Base-by-base conservation (phyloP, 2,113 vertebrate genomes). In the Gracilinanus agilis region DNA sequence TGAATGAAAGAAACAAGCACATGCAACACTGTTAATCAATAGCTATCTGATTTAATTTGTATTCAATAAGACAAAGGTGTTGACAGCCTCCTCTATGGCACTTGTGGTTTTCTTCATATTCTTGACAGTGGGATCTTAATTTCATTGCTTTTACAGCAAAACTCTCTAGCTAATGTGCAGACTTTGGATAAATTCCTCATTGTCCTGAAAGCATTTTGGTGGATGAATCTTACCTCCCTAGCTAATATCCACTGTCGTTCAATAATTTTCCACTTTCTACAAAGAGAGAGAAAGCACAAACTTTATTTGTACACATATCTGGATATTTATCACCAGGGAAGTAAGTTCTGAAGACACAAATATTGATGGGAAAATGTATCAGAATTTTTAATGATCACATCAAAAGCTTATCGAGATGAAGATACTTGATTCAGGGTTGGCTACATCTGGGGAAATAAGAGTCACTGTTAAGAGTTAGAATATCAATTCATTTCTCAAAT, bases 401-500 rank as follows among this genome's bases (percentile, higher is more conserved):
- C n/a, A 11, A 83, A 92, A 93, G 67, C 53, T 96, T 96, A 90
- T 49, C 58, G 91, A 29, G 90, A 91, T 54, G 27, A 89, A 95
- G 95, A 95, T 55, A 21, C 53, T 89, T 25, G 40, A 67, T 55
- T 91, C 21, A 75, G 49, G 90, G 88, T 88, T 67, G 91, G 95
- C 34, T 61, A 10, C 24, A 49, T 96, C 56, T 90, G 92, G 25
- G 89, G 29, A 1, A 24, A 90, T 40, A 95, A 27, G 58, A 96
- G 94, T 90, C 67, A 83, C 16, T 90, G 8, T 19, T 61, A 54
- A n/a, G 67, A 91, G 49, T 0, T 89, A 92, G 19, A 90, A 95
- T 92, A 92, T 54, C n/a, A 89, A 44, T 94, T 89, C 29, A 94
- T n/a, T 93, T 49, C 90, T 95, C 90, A 95, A 61, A 89, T 88